Conservation (phyloP, 2,888 invertebrate species). For the Druceiella hillmani region DNA sequence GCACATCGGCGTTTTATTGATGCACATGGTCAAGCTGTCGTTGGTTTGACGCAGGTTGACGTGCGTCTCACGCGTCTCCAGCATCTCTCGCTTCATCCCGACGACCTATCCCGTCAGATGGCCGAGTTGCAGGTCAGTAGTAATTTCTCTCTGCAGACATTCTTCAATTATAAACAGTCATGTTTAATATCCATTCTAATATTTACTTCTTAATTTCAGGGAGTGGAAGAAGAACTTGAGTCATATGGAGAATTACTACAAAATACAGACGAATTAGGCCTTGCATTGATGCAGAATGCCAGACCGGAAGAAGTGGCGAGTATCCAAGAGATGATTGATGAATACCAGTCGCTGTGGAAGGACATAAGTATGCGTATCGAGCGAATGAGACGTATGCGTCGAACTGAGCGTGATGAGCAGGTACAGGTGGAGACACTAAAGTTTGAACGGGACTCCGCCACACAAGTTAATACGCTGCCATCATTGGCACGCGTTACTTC, state of each 20-base stretch:
- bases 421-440: conserved; percentile 68
- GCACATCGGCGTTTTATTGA: conserved; percentile 63
- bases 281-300: conserved; percentile 53
- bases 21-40: conserved; percentile 65
- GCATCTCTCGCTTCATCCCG: conserved; percentile 50
- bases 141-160: too few species aligned
- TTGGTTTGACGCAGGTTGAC: conserved; percentile 66
- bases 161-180: too few species aligned
- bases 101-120: conserved; percentile 38
- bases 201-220: too few species aligned
- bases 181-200: conserved; percentile 6
- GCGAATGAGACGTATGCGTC: conserved; percentile 38
- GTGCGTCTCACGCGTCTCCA: conserved; percentile 65
- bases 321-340: conserved; percentile 57
- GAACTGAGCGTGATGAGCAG: conserved; percentile 50
- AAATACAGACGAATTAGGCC: conserved; percentile 55
- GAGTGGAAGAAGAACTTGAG: conserved; percentile 53
- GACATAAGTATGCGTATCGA: conserved; percentile 52
- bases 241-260: conserved; percentile 46
- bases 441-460: conserved; percentile 70
- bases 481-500: conserved; percentile 58
- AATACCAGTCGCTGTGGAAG: conserved; percentile 60
- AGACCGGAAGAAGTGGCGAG: conserved; percentile 49
- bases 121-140: conserved; percentile 46
- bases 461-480: conserved; percentile 77